Base-by-base conservation (phyloP, 2,797 vertebrate species). In the Chaetophractus vellerosus region DNA sequence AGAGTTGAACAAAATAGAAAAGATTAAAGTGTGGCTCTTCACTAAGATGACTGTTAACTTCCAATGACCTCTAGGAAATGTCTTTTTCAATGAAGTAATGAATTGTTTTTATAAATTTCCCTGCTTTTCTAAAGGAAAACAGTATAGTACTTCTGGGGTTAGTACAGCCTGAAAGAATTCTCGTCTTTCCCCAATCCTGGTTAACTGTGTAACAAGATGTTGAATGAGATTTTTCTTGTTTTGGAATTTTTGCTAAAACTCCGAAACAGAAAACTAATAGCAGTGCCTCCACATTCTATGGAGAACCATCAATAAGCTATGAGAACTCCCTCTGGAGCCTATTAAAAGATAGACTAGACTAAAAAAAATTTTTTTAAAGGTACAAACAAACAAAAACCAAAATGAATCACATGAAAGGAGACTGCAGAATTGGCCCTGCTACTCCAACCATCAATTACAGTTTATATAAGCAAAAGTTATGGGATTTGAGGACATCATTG, bases 41-140 rank as follows among this genome's bases (percentile, higher is more conserved):
- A 69, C 9, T 0, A 2, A 88, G 72, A 50, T 64, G 26, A 89
- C 28, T 93, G 14, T 26, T 75, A 88, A 59, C 38, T 87, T 61
- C 26, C 68, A 79, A 0, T n/a, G 21, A 26, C 24, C 38, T 78
- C 80, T 69, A 41, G 50, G 12, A 94, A 91, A 68, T 80, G 48
- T 33, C 52, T 63, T 95, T 90, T 96, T 68, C 45, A 94, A 21
- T 33, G 16, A 16, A 80, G 24, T 15, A 21, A 50, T 38, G 9
- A 71, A 82, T 88, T 66, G 74, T 36, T 72, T 76, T 93, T 96
- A 55, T 81, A 88, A 92, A 80, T 92, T 15, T 78, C 5, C 11
- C 63, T 68, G 50, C 38, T 84, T 92, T 92, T 94, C 63, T 82
- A 88, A 95, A 64, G 23, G 31, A 88, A 94, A 91, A 82, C 38